A percentile compares a stretch with the other conserved stretches of the same genome.
Conservation (phyloP, 2,797 vertebrate species). For the Neosalanx taihuensis region DNA sequence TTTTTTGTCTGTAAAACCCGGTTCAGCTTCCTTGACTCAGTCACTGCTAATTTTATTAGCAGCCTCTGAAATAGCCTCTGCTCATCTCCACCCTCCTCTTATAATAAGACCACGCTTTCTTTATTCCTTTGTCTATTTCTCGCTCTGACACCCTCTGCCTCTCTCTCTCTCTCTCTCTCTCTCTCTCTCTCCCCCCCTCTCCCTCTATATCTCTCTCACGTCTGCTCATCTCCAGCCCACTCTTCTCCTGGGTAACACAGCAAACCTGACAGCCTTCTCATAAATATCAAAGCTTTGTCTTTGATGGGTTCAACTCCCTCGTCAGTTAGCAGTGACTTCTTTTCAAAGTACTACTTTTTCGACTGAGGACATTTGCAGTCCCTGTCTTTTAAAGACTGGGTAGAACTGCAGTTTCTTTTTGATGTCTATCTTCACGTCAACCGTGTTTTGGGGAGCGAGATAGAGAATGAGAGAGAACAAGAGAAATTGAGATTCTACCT, state of each 20-base stretch:
- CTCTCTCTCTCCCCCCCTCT: not conserved
- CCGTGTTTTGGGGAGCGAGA: constrained; percentile 3
- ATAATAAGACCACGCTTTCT: constrained; percentile 4
- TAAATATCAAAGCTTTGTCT: constrained; percentile 42
- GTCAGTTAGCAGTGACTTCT: constrained; percentile 34
- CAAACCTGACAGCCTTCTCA: constrained; percentile 27
- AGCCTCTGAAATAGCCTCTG: constrained; percentile 27
- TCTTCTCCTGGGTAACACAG: constrained; percentile 7
- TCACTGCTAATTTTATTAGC: constrained; percentile 38
- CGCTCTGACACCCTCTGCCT: constrained; percentile 7
- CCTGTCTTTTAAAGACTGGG: constrained; percentile 11
- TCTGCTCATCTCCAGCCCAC: constrained; percentile 12
- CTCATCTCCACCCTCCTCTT: constrained; percentile 37
- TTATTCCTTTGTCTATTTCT: not conserved
- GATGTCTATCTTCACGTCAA: constrained; percentile 31
- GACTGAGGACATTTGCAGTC: constrained; percentile 24
- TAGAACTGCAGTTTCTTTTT: constrained; percentile 25
- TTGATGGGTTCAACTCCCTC: constrained; percentile 32
- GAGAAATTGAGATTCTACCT: not conserved
- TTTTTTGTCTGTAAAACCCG: constrained; percentile 30
- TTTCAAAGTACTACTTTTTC: constrained; percentile 35
- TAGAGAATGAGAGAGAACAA: not conserved
- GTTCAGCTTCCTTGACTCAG: constrained; percentile 29
- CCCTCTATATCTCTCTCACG: not conserved
- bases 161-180: not conserved